A percentile compares a stretch with the other conserved stretches of the same genome.
These are phyloP conservation scores for Ptychoptera albimana DNA, from an alignment of 2,888 invertebrate species.

Conservation along the genomic window DNA sequence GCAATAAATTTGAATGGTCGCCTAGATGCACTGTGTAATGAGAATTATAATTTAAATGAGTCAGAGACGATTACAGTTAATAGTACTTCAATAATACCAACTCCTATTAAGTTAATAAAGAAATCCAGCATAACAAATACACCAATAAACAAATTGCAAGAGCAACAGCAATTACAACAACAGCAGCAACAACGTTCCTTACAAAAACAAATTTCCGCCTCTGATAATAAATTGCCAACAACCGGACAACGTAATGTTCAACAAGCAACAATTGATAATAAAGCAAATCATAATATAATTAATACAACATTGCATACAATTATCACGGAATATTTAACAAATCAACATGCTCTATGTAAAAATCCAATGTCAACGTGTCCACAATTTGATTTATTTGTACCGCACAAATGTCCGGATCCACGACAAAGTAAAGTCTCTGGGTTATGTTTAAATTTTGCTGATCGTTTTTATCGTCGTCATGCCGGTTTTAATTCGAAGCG, in stretches of 20 bases:
- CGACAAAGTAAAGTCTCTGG: slow-evolving; percentile 34
- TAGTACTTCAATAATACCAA: slow-evolving; percentile 8
- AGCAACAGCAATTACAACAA: slow-evolving; percentile 11
- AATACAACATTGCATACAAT: slow-evolving; percentile 72
- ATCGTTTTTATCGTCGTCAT: slow-evolving; percentile 40
- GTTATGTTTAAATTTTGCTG: slow-evolving; percentile 51
- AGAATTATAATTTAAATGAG: too few species aligned
- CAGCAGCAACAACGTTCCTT: slow-evolving; percentile 21
- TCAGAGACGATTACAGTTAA: background rate
- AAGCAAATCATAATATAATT: slow-evolving; percentile 22
- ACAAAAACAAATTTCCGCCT: slow-evolving; percentile 35
- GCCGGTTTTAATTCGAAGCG: slow-evolving; percentile 41
- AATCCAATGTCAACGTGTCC: slow-evolving; percentile 97
- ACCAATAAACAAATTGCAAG: background rate
- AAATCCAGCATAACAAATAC: slow-evolving; percentile 12
- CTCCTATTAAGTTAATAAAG: slow-evolving; percentile 22
- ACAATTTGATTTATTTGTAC: slow-evolving; percentile 86
- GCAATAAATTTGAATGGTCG: background rate
- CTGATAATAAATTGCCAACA: slow-evolving; percentile 31
- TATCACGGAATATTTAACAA: slow-evolving; percentile 89
- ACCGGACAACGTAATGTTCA: slow-evolving; percentile 10
- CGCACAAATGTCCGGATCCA: slow-evolving; percentile 92
- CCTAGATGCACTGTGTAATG: background rate
- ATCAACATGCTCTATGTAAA: slow-evolving; percentile 95
- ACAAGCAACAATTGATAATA: slow-evolving; percentile 17